Conservation (phyloP, 2,888 invertebrate species). For the Oligia fasciuncula region DNA sequence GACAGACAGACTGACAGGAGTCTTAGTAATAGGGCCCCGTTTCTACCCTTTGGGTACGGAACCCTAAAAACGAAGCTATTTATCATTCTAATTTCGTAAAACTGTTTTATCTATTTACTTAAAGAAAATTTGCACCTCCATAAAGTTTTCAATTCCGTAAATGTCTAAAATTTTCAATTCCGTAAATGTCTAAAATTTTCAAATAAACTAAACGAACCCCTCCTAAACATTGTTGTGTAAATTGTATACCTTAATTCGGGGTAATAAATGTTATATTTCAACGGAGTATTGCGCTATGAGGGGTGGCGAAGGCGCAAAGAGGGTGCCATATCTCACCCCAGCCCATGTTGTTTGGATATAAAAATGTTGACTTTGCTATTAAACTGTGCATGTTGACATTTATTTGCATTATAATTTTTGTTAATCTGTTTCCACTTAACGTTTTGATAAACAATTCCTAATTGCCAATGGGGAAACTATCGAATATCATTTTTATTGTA, state of each 20-base stretch:
- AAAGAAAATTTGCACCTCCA: conserved; percentile 64
- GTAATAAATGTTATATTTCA: conserved; percentile 51
- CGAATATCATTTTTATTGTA: not conserved
- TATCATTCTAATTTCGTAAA: conserved; percentile 32
- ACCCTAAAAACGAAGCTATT: not conserved
- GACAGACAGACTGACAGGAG: too few relatives aligned
- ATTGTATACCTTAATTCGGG: conserved; percentile 43
- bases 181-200: conserved; percentile 78
- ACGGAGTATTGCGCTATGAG: conserved; percentile 24
- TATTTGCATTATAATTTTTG: conserved; percentile 77
- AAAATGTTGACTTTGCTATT: conserved; percentile 81
- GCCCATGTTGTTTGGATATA: conserved; percentile 78
- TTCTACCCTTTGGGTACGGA: too few relatives aligned
- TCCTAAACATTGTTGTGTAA: conserved; percentile 25
- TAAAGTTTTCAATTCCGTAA: conserved; percentile 79
- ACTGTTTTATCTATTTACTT: conserved; percentile 23
- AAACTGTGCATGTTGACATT: conserved; percentile 80
- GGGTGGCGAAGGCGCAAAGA: conserved; percentile 66
- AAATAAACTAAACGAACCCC: conserved; percentile 68
- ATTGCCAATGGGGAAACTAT: conserved; percentile 33
- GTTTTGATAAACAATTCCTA: conserved; percentile 57
- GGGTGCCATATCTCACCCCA: conserved; percentile 69
- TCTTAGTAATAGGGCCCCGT: too few relatives aligned
- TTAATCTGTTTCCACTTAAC: conserved; percentile 55
- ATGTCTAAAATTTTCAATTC: conserved; percentile 78